Evolutionary conservation across 2,113 vertebrate genomes (phyloP).

Genomic region (Brachypteracias leptosomus): DNA sequence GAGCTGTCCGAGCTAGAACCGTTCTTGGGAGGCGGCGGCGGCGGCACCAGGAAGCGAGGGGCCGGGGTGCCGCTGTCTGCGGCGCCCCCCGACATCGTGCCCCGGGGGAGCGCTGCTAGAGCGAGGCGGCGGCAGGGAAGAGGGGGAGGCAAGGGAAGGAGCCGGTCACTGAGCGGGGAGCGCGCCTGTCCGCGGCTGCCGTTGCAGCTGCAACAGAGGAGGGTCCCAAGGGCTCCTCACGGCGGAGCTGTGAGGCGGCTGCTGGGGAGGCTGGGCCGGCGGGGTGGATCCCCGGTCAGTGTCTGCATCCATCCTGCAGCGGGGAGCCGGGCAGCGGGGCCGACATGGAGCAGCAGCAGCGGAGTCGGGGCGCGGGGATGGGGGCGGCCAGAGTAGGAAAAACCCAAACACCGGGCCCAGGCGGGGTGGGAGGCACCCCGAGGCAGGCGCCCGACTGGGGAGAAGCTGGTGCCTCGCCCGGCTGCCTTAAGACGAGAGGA

Average conservation of each 20-base stretch:
- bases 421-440: not conserved
- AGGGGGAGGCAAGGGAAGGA: not conserved
- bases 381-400: not conserved
- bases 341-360: slow-evolving; percentile 60
- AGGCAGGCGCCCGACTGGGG: not conserved
- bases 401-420: not conserved
- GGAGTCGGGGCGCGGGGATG: not conserved
- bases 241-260: slow-evolving; percentile 47
- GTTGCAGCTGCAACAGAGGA: slow-evolving; percentile 34
- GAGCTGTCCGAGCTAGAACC: slow-evolving; percentile 89
- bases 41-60: slow-evolving; percentile 75
- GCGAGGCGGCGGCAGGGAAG: not conserved
- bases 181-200: slow-evolving; percentile 55
- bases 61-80: slow-evolving; percentile 39
- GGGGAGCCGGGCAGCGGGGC: slow-evolving; percentile 33
- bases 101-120: slow-evolving; percentile 6
- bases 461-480: not conserved
- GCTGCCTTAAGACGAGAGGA: not conserved
- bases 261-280: slow-evolving; percentile 52
- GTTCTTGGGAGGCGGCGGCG: slow-evolving; percentile 88
- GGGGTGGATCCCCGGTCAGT: slow-evolving; percentile 50
- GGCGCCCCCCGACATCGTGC: slow-evolving; percentile 72
- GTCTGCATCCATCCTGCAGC: slow-evolving; percentile 78
- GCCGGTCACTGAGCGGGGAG: slow-evolving; percentile 8
- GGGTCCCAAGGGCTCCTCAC: slow-evolving; percentile 61